Conservation (phyloP, 1,140 invertebrate species). For the Anastrepha obliqua region DNA sequence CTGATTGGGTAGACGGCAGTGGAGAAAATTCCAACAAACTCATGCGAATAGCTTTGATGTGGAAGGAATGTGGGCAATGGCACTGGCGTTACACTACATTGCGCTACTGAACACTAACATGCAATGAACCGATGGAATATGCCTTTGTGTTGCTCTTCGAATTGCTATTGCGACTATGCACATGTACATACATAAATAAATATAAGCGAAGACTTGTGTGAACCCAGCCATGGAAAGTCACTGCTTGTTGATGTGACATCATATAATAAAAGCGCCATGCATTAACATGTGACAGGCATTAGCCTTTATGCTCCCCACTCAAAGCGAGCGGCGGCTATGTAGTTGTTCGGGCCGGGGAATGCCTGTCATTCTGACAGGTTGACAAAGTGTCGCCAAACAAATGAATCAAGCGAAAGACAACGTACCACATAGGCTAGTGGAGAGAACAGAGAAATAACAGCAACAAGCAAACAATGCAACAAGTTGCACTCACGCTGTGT, state of each 20-base stretch:
- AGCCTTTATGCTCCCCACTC: background rate
- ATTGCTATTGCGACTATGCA: background rate
- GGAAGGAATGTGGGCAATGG: no score
- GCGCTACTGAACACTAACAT: background rate
- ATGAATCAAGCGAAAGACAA: conserved; percentile 18
- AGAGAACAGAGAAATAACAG: background rate
- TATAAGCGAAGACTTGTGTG: background rate
- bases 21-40: background rate
- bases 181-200: background rate
- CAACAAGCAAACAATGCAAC: conserved; percentile 25
- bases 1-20: background rate
- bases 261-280: conserved; percentile 42
- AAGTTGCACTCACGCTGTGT: background rate
- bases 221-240: background rate
- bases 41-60: background rate
- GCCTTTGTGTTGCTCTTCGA: background rate
- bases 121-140: background rate
- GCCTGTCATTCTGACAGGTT: conserved; percentile 31
- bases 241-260: conserved; percentile 14
- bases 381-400: conserved; percentile 41
- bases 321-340: background rate
- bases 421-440: background rate
- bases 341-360: background rate
- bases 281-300: conserved; percentile 46
- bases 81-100: no score